A percentile compares a stretch with the other conserved stretches of the same genome.
These are phyloP conservation scores for Triops cancriformis DNA, from an alignment of 1,140 invertebrate genomes.

Conservation along the genomic window DNA sequence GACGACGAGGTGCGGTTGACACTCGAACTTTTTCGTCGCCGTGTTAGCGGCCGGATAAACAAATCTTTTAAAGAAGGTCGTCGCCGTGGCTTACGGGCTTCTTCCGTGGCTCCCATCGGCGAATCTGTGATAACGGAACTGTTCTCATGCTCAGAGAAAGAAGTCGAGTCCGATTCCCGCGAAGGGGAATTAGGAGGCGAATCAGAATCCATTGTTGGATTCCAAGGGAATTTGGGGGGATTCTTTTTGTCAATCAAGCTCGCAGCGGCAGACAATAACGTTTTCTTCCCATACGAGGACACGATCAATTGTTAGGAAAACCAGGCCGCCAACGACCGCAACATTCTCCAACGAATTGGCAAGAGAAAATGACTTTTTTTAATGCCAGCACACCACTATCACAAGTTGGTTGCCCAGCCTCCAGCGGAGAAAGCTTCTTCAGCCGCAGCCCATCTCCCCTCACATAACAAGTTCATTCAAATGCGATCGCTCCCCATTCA, in stretches of 20 bases:
- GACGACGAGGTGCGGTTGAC: neutral
- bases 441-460: neutral
- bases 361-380: neutral
- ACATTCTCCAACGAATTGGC: neutral
- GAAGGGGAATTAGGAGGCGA: neutral
- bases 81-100: slow-evolving; percentile 6
- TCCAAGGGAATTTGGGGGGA: neutral
- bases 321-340: slow-evolving; percentile 11
- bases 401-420: slow-evolving; percentile 2
- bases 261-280: neutral
- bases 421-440: slow-evolving; percentile 22
- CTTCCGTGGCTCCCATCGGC: neutral
- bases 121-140: neutral
- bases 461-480: neutral
- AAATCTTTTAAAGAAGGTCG: slow-evolving; percentile 23
- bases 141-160: neutral
- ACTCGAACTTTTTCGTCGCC: neutral
- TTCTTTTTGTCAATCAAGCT: no score
- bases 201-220: neutral
- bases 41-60: slow-evolving; percentile 17
- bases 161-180: slow-evolving; percentile 15
- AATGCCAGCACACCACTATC: neutral
- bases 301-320: neutral
- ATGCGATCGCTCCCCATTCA: neutral
- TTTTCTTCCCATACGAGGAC: neutral